A percentile compares a stretch with the other conserved stretches of the same genome.
These are phyloP conservation scores for Typhlichthys subterraneus DNA, from an alignment of 2,797 vertebrate genomes.

Conservation along the genomic window DNA sequence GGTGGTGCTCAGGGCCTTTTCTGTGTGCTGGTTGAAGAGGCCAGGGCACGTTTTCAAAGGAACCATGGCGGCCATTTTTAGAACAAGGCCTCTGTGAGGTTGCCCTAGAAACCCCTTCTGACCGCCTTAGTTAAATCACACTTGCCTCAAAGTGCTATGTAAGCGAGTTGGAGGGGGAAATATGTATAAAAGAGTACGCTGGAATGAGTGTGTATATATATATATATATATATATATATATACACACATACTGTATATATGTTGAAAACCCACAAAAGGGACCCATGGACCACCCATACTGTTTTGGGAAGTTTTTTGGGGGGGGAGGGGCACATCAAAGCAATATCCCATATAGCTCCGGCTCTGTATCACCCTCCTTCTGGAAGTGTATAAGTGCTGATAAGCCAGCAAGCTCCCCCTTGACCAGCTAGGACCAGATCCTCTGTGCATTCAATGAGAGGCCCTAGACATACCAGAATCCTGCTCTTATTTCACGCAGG, in stretches of 20 bases:
- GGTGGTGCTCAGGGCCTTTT: constrained; percentile 66
- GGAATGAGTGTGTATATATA: constrained; percentile 26
- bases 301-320: constrained; percentile 10
- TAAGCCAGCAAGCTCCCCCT: constrained; percentile 51
- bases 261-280: constrained; percentile 51
- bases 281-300: constrained; percentile 64
- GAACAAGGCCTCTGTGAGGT: constrained; percentile 77
- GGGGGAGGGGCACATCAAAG: constrained; percentile 61
- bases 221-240: constrained; percentile 19
- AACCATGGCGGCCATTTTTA: constrained; percentile 79
- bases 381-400: constrained; percentile 54
- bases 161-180: constrained; percentile 38
- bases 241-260: no score
- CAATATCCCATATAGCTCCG: constrained; percentile 48
- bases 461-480: constrained; percentile 43
- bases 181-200: constrained; percentile 49
- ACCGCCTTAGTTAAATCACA: constrained; percentile 76
- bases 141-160: constrained; percentile 61
- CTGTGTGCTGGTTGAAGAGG: constrained; percentile 71
- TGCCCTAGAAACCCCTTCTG: constrained; percentile 78
- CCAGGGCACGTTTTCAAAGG: constrained; percentile 77
- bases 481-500: constrained; percentile 47
- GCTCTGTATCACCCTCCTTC: constrained; percentile 38
- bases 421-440: constrained; percentile 46
- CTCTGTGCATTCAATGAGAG: constrained; percentile 49